Conservation (phyloP, 2,797 vertebrate genomes). For the Diceros bicornis region DNA sequence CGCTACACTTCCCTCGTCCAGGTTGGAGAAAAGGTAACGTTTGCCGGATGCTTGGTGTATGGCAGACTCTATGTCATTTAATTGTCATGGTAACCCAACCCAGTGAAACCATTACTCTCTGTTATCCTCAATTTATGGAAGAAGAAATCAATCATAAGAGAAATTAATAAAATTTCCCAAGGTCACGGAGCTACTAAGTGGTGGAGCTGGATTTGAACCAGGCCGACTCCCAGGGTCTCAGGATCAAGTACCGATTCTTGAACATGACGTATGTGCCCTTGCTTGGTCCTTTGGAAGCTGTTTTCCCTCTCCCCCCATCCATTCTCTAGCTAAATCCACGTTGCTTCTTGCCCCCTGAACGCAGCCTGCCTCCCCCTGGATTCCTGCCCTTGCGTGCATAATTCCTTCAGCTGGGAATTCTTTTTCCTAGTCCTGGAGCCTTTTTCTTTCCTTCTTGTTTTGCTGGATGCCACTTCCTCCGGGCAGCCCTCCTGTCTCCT, state of each 20-base stretch:
- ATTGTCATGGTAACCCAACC: background rate
- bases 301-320: background rate
- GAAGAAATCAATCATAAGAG: background rate
- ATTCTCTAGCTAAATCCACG: background rate
- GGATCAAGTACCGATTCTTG: background rate
- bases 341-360: too few species aligned
- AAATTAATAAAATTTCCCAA: background rate
- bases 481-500: background rate
- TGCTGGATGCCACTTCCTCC: background rate
- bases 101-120: background rate
- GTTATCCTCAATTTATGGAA: background rate
- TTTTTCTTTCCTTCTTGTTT: background rate
- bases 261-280: fast-evolving
- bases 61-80: background rate
- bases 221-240: background rate
- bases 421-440: background rate
- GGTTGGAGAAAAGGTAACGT: background rate
- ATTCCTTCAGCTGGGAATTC: background rate
- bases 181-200: background rate
- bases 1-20: fast-evolving
- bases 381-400: background rate
- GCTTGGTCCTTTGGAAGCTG: background rate
- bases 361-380: too few species aligned
- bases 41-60: background rate
- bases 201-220: background rate